These are phyloP conservation scores for Himalopsyche japonica DNA, from an alignment of 2,888 invertebrate genomes.

Conservation along the genomic window DNA sequence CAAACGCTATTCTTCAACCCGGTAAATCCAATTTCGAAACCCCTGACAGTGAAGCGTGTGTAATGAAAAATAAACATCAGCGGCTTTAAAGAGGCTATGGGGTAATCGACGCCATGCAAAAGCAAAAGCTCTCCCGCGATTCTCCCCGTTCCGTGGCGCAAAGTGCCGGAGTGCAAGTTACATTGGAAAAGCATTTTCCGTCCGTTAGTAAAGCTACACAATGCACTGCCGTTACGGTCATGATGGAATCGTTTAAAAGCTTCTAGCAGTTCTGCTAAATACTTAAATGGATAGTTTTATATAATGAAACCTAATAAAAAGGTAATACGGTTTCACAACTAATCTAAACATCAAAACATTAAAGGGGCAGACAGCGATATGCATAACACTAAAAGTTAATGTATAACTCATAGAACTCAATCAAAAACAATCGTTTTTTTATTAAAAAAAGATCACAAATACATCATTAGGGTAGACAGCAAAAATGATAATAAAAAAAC, in stretches of 20 bases:
- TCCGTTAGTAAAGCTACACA: background rate
- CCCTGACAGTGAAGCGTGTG: background rate
- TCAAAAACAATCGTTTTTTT: too few species aligned
- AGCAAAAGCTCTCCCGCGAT: background rate
- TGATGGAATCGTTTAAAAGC: background rate
- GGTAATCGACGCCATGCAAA: background rate
- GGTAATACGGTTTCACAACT: too few species aligned
- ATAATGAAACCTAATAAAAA: too few species aligned
- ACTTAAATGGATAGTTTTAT: too few species aligned
- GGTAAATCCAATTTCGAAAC: background rate
- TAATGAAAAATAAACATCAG: constrained; percentile 1
- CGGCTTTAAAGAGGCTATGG: background rate
- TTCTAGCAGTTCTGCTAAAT: background rate
- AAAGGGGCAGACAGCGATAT: too few species aligned
- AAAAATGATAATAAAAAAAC: too few species aligned
- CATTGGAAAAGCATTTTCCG: background rate
- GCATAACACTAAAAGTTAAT: too few species aligned
- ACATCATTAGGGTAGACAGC: too few species aligned
- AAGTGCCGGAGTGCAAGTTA: background rate
- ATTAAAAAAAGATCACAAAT: too few species aligned
- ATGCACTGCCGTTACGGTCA: background rate
- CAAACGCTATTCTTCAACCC: background rate
- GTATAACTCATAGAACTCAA: too few species aligned
- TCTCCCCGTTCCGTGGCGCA: background rate
- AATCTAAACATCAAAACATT: too few species aligned